A percentile compares a stretch with the other conserved stretches of the same genome.
Conservation (phyloP, 2,113 vertebrate species). For the Agapornis roseicollis region DNA sequence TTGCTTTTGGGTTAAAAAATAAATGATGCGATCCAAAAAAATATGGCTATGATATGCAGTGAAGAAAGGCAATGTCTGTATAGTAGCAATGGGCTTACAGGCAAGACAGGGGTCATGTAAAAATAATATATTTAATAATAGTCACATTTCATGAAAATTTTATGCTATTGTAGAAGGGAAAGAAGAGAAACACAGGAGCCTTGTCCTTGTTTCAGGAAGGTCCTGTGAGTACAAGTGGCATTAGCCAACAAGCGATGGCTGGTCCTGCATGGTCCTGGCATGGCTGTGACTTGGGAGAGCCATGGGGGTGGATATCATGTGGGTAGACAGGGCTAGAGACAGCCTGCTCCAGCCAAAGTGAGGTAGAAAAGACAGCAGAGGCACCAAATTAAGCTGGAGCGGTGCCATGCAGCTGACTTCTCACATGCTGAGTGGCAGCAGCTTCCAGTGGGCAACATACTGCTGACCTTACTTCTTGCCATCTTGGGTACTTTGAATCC, state of each 20-base stretch:
- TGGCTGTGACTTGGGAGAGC: not conserved
- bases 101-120: not conserved
- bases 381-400: not conserved
- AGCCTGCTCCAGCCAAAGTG: not conserved
- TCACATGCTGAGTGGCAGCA: rapidly evolving
- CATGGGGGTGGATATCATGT: not conserved
- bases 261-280: not conserved
- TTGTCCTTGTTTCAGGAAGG: not conserved
- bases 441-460: not conserved
- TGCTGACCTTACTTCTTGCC: not conserved
- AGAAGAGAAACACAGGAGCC: not conserved
- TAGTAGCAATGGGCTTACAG: not conserved
- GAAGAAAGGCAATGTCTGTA: not conserved
- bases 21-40: not conserved
- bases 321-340: not conserved
- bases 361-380: not conserved
- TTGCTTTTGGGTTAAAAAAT: not conserved
- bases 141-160: not conserved
- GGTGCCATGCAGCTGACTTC: not conserved
- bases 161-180: not conserved
- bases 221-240: rapidly evolving
- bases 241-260: not conserved
- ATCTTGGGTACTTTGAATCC: not conserved
- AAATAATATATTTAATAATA: not conserved
- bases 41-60: not conserved